Evolutionary conservation across 2,888 invertebrate genomes (phyloP), one percentile per base, ranked within the genome.

Genomic region (Melanotus villosus): DNA sequence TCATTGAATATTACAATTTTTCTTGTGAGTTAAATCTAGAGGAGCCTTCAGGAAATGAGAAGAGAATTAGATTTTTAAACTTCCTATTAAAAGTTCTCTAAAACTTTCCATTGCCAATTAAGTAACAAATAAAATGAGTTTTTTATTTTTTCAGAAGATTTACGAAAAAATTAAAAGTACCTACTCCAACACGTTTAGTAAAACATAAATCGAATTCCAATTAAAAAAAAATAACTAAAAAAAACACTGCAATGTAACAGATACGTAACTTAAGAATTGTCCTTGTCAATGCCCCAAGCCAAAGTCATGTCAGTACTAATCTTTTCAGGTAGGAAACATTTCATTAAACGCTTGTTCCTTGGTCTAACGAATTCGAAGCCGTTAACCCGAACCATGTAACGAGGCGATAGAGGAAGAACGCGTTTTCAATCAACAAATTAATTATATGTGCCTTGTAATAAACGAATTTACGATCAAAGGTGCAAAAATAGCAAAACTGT

Each of bases 321-420:
- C 47, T 19, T 47, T 47, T 47, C 47, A 47, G 47, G 47, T 47
- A 47, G 47, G 45, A n/a, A 47, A 26, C 47, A 47, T 47, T 47
- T 47, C 23, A 47, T 47, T 47, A 23, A 19, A 21, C 26, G 19
- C 26, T 9, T 23, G 26, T 47, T 47, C 47, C 6, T n/a, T 47
- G 47, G 10, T 47, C 47, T 2, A 26, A 26, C 23, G 23, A 12
- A 47, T 12, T 47, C 23, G n/a, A 6, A 47, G 26, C 12, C 10
- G 47, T 47, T 47, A 26, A 47, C 47, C 12, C 3, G 14, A 12
- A n/a, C 23, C 47, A 47, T n/a, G 26, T 47, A 12, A 47, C 47
- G 23, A 12, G 23, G 12, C n/a, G 18, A 45, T n/a, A 10, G 23
- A 21, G 23, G 23, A n/a, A 4, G n/a, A 47, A 47, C 26, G 12